A percentile compares a stretch with the other conserved stretches of the same genome.
phyloP scores from a whole-genome alignment of 2,888 invertebrate species.

The Drosophila anomalata region DNA sequence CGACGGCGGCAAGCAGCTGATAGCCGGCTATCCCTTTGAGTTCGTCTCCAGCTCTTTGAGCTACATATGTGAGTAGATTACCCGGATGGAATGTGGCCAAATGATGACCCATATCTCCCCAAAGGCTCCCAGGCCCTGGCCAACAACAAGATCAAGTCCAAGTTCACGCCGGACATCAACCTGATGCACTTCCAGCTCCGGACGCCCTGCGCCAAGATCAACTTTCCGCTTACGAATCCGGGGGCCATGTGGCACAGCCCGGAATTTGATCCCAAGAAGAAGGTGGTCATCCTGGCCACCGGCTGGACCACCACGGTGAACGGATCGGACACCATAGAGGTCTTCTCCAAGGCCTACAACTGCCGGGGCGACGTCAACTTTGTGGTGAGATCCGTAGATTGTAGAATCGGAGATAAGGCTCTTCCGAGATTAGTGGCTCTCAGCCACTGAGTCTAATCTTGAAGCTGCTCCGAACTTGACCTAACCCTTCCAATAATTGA shows the following conservation, averaged over 20 bases:
- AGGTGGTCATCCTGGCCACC: conserved; percentile 81
- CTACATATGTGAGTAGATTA: conserved; percentile 75
- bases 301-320: conserved; percentile 83
- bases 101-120: not conserved
- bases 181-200: conserved; percentile 81
- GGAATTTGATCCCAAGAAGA: conserved; percentile 76
- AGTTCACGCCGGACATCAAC: conserved; percentile 75
- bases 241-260: conserved; percentile 79
- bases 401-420: not conserved
- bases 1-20: conserved; percentile 77
- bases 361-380: conserved; percentile 82
- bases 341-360: conserved; percentile 78
- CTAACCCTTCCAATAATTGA: not conserved
- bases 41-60: conserved; percentile 76
- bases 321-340: conserved; percentile 72
- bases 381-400: conserved; percentile 70
- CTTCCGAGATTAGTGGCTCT: not conserved
- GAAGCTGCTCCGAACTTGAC: not conserved
- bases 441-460: not conserved
- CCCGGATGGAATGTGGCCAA: no score
- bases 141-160: conserved; percentile 69
- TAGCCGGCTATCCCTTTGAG: conserved; percentile 82
- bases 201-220: conserved; percentile 69
- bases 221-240: conserved; percentile 74
- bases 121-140: conserved; percentile 80